Percentiles rank a stretch among this genome's conserved stretches.
phyloP scores from a whole-genome alignment of 2,113 vertebrate species.

The Pontoporia blainvillei region DNA sequence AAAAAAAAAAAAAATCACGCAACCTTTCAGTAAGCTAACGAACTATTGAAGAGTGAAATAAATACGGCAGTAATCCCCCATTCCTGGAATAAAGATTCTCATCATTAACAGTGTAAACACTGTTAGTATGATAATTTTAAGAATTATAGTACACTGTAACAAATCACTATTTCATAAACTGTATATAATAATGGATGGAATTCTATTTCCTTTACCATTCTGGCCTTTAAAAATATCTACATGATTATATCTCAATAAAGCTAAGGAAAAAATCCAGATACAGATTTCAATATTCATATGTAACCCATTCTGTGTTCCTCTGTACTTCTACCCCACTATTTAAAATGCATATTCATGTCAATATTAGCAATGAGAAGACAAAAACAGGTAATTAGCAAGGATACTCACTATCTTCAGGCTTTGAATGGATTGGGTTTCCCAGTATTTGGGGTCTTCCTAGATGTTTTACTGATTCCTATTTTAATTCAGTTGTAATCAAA shows the following conservation, averaged over 20 bases:
- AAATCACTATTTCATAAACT: background rate
- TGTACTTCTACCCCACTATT: background rate
- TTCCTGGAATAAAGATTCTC: background rate
- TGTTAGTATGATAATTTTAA: background rate
- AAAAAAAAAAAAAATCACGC: too few relatives aligned
- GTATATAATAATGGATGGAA: background rate
- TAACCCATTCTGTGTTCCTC: background rate
- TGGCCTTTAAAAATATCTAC: background rate
- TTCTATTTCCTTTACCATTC: background rate
- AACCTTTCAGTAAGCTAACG: constrained; percentile 1
- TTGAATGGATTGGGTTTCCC: background rate
- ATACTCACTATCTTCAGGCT: background rate
- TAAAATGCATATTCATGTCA: background rate
- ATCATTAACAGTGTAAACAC: background rate
- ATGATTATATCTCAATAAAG: background rate
- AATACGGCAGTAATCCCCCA: background rate
- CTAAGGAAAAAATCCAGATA: background rate
- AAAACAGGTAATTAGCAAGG: background rate
- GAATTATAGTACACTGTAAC: background rate
- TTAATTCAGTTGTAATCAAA: background rate
- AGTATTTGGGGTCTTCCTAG: background rate
- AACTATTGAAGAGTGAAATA: background rate
- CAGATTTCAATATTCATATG: background rate
- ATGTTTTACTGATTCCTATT: background rate
- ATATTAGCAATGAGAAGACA: background rate